Evolutionary conservation across 2,113 vertebrate genomes (phyloP).

Genomic region (Pelusios castaneus): DNA sequence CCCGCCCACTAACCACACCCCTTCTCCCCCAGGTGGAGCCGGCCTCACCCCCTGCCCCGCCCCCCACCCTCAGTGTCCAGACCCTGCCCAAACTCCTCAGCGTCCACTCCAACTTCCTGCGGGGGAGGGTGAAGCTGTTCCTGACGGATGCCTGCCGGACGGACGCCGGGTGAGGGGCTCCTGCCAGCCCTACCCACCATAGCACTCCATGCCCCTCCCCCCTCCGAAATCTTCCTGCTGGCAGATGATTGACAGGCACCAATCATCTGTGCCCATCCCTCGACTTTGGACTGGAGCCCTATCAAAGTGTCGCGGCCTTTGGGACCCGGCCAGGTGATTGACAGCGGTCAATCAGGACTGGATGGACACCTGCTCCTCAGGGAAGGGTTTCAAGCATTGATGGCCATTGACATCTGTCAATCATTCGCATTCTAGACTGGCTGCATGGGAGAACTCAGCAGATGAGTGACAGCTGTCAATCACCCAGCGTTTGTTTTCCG

Average conservation of each 20-base stretch:
- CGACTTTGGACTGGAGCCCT: too few relatives aligned
- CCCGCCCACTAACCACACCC: too few relatives aligned
- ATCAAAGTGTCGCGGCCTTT: too few relatives aligned
- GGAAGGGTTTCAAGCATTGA: neutral
- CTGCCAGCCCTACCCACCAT: neutral
- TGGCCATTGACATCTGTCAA: neutral
- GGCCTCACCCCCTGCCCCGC: neutral
- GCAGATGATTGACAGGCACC: neutral
- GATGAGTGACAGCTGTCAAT: too few relatives aligned
- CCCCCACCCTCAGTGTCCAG: conserved; percentile 35
- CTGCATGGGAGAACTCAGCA: too few relatives aligned
- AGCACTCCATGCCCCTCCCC: neutral
- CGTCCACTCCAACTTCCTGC: conserved; percentile 67
- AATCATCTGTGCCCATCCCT: too few relatives aligned
- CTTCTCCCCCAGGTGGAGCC: neutral
- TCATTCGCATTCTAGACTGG: neutral
- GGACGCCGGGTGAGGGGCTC: conserved; percentile 57
- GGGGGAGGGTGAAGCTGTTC: conserved; percentile 67
- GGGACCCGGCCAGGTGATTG: too few relatives aligned
- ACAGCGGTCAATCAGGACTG: too few relatives aligned
- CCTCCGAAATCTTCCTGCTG: rapidly evolving
- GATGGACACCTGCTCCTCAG: too few relatives aligned
- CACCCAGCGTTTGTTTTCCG: too few relatives aligned
- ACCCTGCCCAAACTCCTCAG: conserved; percentile 62
- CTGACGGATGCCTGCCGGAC: conserved; percentile 44